phyloP scores from a whole-genome alignment of 64 coral and sea anemone species.

The Pocillopora verrucosa region DNA sequence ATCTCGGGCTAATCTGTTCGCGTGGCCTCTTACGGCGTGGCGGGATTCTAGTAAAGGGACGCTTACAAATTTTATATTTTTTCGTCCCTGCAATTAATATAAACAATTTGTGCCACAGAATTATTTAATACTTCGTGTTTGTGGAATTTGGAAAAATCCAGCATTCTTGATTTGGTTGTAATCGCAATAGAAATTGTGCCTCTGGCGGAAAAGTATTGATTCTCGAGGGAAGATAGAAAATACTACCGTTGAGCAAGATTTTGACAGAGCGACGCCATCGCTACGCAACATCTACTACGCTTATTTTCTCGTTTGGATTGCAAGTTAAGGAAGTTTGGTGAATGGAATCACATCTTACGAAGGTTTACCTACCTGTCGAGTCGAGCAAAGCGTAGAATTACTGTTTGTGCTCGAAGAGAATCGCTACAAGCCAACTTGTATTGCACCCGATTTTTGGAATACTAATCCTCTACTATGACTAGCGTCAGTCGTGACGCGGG shows the following conservation, averaged over 20 bases:
- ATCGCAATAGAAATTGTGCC: not conserved
- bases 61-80: not conserved
- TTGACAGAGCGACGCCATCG: constrained; percentile 28
- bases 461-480: constrained; percentile 14
- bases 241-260: not conserved
- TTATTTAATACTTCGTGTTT: constrained; percentile 5
- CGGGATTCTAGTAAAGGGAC: constrained; percentile 18
- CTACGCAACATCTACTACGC: constrained; percentile 44
- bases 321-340: not conserved
- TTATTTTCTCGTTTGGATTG: not conserved
- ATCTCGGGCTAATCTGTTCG: constrained; percentile 41
- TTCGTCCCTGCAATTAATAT: not conserved
- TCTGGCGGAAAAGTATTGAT: not conserved
- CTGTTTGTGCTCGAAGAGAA: not conserved
- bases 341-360: constrained; percentile 1
- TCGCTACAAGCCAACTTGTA: not conserved
- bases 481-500: not conserved
- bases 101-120: constrained; percentile 9
- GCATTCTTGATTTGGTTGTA: not conserved
- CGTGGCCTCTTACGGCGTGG: constrained; percentile 32
- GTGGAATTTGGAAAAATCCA: not conserved
- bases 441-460: constrained; percentile 45
- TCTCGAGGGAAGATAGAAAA: not conserved
- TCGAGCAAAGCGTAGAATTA: not conserved
- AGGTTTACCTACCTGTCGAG: not conserved